A percentile compares a stretch with the other conserved stretches of the same genome.
These are phyloP conservation scores for Mormyrops attenuatus DNA, from an alignment of 2,797 vertebrate species.

Conservation along the genomic window DNA sequence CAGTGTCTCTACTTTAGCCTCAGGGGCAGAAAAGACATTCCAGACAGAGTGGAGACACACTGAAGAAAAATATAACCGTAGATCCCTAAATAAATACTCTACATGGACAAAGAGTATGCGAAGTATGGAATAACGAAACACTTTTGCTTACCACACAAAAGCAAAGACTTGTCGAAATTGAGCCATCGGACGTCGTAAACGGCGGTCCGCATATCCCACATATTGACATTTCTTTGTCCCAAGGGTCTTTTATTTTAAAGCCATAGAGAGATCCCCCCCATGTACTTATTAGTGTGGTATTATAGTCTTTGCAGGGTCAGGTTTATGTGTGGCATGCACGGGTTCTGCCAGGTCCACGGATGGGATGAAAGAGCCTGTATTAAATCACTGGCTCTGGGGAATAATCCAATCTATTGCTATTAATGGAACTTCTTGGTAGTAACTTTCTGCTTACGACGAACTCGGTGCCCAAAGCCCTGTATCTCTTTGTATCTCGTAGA, in stretches of 20 bases:
- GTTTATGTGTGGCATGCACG: constrained; percentile 39
- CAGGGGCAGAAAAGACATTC: background rate
- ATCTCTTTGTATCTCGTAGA: background rate
- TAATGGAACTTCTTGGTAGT: constrained; percentile 29
- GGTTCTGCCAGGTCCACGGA: constrained; percentile 27
- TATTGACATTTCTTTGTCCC: constrained; percentile 26
- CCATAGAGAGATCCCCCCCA: constrained; percentile 30
- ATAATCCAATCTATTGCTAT: constrained; percentile 34
- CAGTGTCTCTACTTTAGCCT: background rate
- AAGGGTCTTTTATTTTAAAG: constrained; percentile 27
- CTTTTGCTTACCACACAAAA: background rate
- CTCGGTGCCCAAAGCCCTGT: background rate
- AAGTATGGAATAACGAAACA: background rate
- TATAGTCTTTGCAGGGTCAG: constrained; percentile 27
- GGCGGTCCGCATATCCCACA: background rate
- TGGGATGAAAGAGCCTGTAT: constrained; percentile 34
- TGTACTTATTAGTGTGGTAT: constrained; percentile 36
- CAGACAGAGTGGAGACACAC: background rate
- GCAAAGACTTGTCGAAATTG: background rate
- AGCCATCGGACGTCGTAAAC: background rate
- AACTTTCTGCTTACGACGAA: constrained; percentile 24
- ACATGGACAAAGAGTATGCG: background rate
- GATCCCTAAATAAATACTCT: background rate
- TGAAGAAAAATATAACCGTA: background rate
- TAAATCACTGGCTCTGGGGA: constrained; percentile 29